Conservation (phyloP, 2,888 invertebrate genomes). For the Palloptera scutellata region DNA sequence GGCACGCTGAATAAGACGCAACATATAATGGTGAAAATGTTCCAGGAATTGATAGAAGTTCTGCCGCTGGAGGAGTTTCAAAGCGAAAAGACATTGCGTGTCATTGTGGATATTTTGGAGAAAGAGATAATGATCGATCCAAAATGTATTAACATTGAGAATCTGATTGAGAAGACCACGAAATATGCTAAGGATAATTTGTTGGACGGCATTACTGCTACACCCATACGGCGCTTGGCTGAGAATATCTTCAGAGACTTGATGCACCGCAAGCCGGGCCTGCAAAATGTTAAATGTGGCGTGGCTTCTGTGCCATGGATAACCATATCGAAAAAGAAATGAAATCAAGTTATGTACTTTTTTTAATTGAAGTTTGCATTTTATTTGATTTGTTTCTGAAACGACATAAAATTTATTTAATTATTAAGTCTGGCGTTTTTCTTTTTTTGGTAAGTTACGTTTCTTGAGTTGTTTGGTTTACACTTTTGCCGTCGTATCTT, state of each 20-base stretch:
- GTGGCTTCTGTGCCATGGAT: constrained; percentile 37
- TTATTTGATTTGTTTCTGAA: constrained; percentile 3
- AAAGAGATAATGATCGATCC: constrained; percentile 52
- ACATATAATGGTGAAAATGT: constrained; percentile 50
- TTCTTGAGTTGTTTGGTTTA: neutral
- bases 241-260: constrained; percentile 48
- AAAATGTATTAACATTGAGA: constrained; percentile 53
- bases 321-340: constrained; percentile 27
- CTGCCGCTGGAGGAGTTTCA: constrained; percentile 57
- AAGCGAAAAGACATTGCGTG: constrained; percentile 47
- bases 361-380: constrained; percentile 19
- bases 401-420: constrained; percentile 1
- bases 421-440: constrained; percentile 3
- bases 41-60: constrained; percentile 55
- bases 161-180: constrained; percentile 47
- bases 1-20: constrained; percentile 53
- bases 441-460: constrained; percentile 3
- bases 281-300: constrained; percentile 26
- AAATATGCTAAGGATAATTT: constrained; percentile 55
- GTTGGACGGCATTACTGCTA: constrained; percentile 55
- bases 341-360: constrained; percentile 1
- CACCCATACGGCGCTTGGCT: constrained; percentile 51
- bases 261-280: constrained; percentile 35
- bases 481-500: no score
- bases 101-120: constrained; percentile 50